Percentiles rank a stretch among this genome's conserved stretches.
Conservation (phyloP, 2,888 invertebrate genomes). For the Ligdia adustata region DNA sequence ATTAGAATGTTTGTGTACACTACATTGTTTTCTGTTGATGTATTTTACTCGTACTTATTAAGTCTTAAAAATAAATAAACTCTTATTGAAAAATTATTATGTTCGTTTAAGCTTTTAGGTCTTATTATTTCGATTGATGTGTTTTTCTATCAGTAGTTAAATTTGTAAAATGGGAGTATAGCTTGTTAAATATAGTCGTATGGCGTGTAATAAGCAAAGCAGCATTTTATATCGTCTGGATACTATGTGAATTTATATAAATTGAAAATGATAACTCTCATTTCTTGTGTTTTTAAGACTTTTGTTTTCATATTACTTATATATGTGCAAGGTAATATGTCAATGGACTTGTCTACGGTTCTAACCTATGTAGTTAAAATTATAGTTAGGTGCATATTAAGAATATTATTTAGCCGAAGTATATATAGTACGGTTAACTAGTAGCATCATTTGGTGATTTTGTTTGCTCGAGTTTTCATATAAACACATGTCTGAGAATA, state of each 20-base stretch:
- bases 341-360: too few relatives aligned
- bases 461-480: constrained; percentile 23
- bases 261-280: constrained; percentile 53
- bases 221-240: constrained; percentile 47
- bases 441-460: too few relatives aligned
- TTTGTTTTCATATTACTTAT: constrained; percentile 3
- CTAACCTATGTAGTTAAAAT: too few relatives aligned
- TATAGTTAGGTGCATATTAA: too few relatives aligned
- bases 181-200: constrained; percentile 52
- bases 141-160: constrained; percentile 36
- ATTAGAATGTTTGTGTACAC: constrained; percentile 34
- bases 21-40: constrained; percentile 53
- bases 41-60: constrained; percentile 67
- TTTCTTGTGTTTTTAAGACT: constrained; percentile 35
- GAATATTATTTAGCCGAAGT: too few relatives aligned
- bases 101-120: constrained; percentile 34
- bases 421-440: too few relatives aligned
- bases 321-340: constrained; percentile 22
- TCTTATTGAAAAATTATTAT: constrained; percentile 37
- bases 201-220: constrained; percentile 56
- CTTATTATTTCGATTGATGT: constrained; percentile 30
- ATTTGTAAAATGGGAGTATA: constrained; percentile 34
- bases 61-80: constrained; percentile 49
- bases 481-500: too few relatives aligned
- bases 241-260: constrained; percentile 65